A percentile compares a stretch with the other conserved stretches of the same genome.
Conservation (phyloP, 2,797 vertebrate genomes). For the Hirundo rustica region DNA sequence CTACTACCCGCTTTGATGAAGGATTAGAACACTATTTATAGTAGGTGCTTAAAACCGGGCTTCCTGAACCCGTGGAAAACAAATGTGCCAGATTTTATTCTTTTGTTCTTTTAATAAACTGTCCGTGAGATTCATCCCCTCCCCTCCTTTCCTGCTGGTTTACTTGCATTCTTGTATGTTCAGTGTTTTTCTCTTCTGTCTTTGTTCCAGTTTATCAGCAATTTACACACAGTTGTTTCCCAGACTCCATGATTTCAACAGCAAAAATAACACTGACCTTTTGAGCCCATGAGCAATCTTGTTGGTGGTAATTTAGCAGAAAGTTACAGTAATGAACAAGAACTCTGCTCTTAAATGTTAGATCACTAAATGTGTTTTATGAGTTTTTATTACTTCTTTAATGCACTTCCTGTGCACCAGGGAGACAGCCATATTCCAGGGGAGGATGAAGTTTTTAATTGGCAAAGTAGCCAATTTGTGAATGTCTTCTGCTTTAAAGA, state of each 20-base stretch:
- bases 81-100: slow-evolving; percentile 58
- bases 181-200: slow-evolving; percentile 59
- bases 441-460: slow-evolving; percentile 20
- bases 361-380: slow-evolving; percentile 36
- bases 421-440: slow-evolving; percentile 6
- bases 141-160: slow-evolving; percentile 67
- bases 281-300: slow-evolving; percentile 44
- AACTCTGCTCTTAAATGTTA: slow-evolving; percentile 37
- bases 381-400: slow-evolving; percentile 36
- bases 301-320: slow-evolving; percentile 52
- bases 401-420: slow-evolving; percentile 35
- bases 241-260: slow-evolving; percentile 51
- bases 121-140: slow-evolving; percentile 57
- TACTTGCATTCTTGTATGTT: slow-evolving; percentile 63
- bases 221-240: slow-evolving; percentile 69
- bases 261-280: slow-evolving; percentile 68
- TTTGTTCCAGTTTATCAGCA: slow-evolving; percentile 71
- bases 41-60: slow-evolving; percentile 44
- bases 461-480: background rate
- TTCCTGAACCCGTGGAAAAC: slow-evolving; percentile 60
- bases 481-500: background rate
- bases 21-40: slow-evolving; percentile 58
- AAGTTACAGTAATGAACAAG: slow-evolving; percentile 47
- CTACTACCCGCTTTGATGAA: slow-evolving; percentile 30
- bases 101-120: slow-evolving; percentile 72